phyloP scores from a whole-genome alignment of 2,888 invertebrate species.

The Thymelicus acteon region DNA sequence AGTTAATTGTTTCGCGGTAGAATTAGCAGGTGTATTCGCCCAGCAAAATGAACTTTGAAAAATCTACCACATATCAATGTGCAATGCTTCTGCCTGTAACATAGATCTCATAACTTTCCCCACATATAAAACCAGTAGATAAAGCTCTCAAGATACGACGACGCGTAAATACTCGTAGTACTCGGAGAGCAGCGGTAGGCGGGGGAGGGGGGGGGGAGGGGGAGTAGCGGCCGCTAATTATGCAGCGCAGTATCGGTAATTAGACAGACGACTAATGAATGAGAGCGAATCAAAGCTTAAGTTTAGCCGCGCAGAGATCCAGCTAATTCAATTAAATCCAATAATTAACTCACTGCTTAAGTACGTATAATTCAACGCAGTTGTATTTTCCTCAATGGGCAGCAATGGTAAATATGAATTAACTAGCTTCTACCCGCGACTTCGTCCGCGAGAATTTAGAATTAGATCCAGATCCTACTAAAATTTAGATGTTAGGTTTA shows the following conservation, averaged over 20 bases:
- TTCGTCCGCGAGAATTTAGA: too few relatives aligned
- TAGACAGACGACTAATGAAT: conserved; percentile 20
- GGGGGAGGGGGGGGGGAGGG: too few relatives aligned
- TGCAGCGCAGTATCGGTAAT: conserved; percentile 15
- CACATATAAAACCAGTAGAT: background rate
- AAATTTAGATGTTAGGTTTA: too few relatives aligned
- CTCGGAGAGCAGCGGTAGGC: background rate
- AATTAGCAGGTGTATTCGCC: too few relatives aligned
- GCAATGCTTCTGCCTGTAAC: too few relatives aligned
- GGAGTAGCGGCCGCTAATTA: background rate
- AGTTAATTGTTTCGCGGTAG: too few relatives aligned
- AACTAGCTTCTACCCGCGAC: too few relatives aligned
- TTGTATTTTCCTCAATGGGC: background rate
- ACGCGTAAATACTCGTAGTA: background rate
- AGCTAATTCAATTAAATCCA: conserved; percentile 10
- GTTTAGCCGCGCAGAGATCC: conserved; percentile 6
- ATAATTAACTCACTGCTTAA: conserved; percentile 3
- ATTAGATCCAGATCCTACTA: too few relatives aligned
- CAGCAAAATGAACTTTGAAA: too few relatives aligned
- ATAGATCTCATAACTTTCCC: background rate
- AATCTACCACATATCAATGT: too few relatives aligned
- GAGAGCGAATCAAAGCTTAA: conserved; percentile 15
- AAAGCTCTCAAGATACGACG: background rate
- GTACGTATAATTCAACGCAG: background rate
- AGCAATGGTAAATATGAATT: background rate